Base-by-base conservation (phyloP, 2,888 invertebrate genomes). In the Gortyna flavago region DNA sequence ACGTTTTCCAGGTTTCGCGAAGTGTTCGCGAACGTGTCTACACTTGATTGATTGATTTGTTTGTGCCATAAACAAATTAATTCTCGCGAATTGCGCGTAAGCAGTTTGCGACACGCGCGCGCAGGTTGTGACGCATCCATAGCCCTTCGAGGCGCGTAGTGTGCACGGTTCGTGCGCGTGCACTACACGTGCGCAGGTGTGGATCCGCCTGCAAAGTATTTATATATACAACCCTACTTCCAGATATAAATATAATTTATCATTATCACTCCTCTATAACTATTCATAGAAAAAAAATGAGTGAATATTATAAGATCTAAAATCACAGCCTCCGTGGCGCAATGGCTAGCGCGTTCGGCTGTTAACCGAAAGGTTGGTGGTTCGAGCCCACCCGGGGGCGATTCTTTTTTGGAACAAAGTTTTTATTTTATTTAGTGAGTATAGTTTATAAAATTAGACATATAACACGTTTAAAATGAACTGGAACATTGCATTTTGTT, bases 311-410 rank as follows among this genome's bases (percentile, higher is more conserved):
- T 32, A 32, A 1, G 5, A 0, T 0, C 21, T 5, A 5, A 3
- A 6, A 0, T 32, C 44, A 65, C 6, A 38, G 89, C 93, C 94
- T 94, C 91, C 93, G 95, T 95, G 94, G 94, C 94, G 94, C 94
- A 94, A 98, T 98, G 94, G 98, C 97, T 98, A 99, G 98, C 98
- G 98, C 99, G 98, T 98, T 99, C 98, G 98, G 98, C 99, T 99
- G 98, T 99, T 99, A 99, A 99, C 98, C 98, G 98, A 99, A 98
- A 99, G 99, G 99, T 98, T 98, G 98, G 98, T 98, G 98, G 99
- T 99, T 99, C 99, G 98, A 99, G 98, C 97, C 98, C 98, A 98
- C 98, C 98, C 98, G 98, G 98, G 98, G 98, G 98, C 98, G 98
- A 67, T 59, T 5, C 44, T 64, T 74, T 81, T 41, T 81, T 76